phyloP scores from a whole-genome alignment of 2,797 vertebrate genomes.

The Gila robusta region DNA sequence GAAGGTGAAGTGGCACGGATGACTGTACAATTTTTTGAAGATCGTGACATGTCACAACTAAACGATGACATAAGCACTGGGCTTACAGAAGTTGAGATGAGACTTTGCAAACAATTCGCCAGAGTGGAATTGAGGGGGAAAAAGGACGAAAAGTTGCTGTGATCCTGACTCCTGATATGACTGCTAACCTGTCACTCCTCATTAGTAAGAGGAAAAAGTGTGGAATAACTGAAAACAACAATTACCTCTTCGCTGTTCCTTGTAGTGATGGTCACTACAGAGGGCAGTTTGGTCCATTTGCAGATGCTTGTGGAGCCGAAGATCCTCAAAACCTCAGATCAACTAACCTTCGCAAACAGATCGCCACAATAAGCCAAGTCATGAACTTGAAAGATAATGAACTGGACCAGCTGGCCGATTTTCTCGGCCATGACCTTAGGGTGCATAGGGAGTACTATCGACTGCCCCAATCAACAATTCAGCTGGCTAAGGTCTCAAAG shows the following conservation, averaged over 20 bases:
- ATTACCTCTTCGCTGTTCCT: conserved; percentile 37
- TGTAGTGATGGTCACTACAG: conserved; percentile 30
- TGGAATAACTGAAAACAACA: conserved; percentile 39
- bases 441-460: conserved; percentile 18
- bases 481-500: conserved; percentile 45
- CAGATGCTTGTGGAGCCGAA: conserved; percentile 42
- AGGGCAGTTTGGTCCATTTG: conserved; percentile 40
- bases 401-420: conserved; percentile 59
- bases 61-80: conserved; percentile 21
- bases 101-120: conserved; percentile 43
- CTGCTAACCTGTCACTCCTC: conserved; percentile 41
- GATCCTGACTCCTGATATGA: conserved; percentile 42
- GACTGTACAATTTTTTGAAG: conserved; percentile 5
- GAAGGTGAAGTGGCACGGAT: conserved; percentile 37
- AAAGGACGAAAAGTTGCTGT: conserved; percentile 43
- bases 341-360: conserved; percentile 56
- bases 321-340: conserved; percentile 50
- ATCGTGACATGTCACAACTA: conserved; percentile 27
- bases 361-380: conserved; percentile 60
- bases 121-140: conserved; percentile 43
- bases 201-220: conserved; percentile 40
- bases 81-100: conserved; percentile 42
- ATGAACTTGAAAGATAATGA: conserved; percentile 64
- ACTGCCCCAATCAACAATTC: conserved; percentile 13
- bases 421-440: conserved; percentile 61